Percentiles rank a stretch among this genome's conserved stretches.
Conservation (phyloP, 1,140 invertebrate genomes). For the Drosophila aff. region DNA sequence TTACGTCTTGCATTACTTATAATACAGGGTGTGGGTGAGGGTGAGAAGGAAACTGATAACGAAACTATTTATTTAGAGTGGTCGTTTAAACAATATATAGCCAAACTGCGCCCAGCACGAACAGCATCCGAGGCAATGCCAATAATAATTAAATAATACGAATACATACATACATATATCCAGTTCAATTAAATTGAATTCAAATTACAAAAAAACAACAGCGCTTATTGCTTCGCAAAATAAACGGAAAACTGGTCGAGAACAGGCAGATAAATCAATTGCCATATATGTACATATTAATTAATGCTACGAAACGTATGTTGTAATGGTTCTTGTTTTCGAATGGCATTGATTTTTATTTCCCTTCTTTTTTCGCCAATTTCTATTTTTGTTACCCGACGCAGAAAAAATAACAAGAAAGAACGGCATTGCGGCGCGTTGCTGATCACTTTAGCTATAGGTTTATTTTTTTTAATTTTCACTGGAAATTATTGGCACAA, state of each 20-base stretch:
- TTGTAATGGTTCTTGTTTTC: constrained; percentile 44
- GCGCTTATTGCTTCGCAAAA: constrained; percentile 50
- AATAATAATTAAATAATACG: constrained; percentile 55
- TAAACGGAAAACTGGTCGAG: constrained; percentile 32
- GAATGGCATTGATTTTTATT: constrained; percentile 62
- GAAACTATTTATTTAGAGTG: not conserved
- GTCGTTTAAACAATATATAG: not conserved
- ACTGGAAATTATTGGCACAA: constrained; percentile 9
- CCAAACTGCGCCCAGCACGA: constrained; percentile 1
- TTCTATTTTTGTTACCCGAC: constrained; percentile 55
- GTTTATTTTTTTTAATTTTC: not conserved
- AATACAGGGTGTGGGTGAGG: not conserved
- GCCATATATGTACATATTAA: constrained; percentile 29
- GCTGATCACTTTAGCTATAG: constrained; percentile 16
- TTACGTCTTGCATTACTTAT: constrained; percentile 34
- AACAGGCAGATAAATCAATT: constrained; percentile 54
- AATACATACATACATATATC: constrained; percentile 43
- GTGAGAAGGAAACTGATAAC: constrained; percentile 30
- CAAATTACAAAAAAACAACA: constrained; percentile 43
- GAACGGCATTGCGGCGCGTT: not conserved
- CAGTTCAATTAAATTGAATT: constrained; percentile 49
- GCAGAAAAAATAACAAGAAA: constrained; percentile 10
- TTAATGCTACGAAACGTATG: constrained; percentile 43
- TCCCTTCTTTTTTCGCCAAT: constrained; percentile 51
- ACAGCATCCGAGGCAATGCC: constrained; percentile 23